These are phyloP conservation scores for Hyalella azteca DNA, from an alignment of 2,888 invertebrate species.

Conservation along the genomic window DNA sequence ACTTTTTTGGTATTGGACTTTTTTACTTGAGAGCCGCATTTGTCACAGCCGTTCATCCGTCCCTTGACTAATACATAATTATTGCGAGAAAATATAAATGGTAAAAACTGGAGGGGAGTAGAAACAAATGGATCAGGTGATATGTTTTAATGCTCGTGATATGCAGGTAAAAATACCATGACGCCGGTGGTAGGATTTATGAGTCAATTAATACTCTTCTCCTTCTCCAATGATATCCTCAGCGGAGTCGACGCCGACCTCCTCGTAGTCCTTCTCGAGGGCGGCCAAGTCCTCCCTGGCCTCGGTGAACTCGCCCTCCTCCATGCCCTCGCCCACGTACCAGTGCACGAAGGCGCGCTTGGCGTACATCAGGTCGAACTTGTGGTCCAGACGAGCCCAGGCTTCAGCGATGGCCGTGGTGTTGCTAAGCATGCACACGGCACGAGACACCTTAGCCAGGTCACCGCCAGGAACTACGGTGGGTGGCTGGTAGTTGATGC, in stretches of 20 bases:
- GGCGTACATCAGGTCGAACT: slow-evolving; percentile 96
- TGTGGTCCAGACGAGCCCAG: slow-evolving; percentile 94
- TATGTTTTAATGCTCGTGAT: no score
- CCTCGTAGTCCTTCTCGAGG: slow-evolving; percentile 72
- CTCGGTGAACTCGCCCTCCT: slow-evolving; percentile 88
- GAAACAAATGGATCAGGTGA: no score
- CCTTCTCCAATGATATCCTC: slow-evolving; percentile 66
- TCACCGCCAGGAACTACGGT: slow-evolving; percentile 74
- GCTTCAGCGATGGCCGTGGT: slow-evolving; percentile 96
- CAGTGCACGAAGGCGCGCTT: slow-evolving; percentile 97
- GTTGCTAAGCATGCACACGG: slow-evolving; percentile 83
- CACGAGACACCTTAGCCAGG: slow-evolving; percentile 76
- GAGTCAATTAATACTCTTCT: slow-evolving; percentile 58
- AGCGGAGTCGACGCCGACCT: slow-evolving; percentile 59
- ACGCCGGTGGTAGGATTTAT: no score
- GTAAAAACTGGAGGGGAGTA: no score
- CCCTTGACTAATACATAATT: no score
- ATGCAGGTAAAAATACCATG: no score
- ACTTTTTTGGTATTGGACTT: no score
- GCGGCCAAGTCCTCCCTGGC: slow-evolving; percentile 85
- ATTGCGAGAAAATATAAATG: no score
- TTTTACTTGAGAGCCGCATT: no score
- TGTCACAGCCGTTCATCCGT: no score
- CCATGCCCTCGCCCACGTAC: slow-evolving; percentile 79
- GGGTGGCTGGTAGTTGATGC: slow-evolving; percentile 78